Conservation (phyloP, 2,797 vertebrate genomes). For the Percopsis omiscomaycus region DNA sequence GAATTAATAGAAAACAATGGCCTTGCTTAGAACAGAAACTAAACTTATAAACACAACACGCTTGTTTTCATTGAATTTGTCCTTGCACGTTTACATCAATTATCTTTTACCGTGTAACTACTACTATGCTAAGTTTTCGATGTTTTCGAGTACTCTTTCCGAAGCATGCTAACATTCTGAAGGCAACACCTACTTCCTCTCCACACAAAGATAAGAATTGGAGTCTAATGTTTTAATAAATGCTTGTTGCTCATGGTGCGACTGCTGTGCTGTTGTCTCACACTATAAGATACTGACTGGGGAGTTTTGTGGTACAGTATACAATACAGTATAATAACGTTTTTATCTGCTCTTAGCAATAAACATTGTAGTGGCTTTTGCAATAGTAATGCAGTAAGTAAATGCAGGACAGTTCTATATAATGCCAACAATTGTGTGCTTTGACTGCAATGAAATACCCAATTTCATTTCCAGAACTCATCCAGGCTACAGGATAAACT, state of each 20-base stretch:
- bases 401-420: background rate
- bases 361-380: background rate
- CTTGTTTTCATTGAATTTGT: no score
- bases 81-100: no score
- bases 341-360: background rate
- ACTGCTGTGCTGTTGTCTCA: constrained; percentile 21
- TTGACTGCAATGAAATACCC: background rate
- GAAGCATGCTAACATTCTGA: background rate
- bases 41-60: no score
- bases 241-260: constrained; percentile 1
- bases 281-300: background rate
- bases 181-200: background rate
- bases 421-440: background rate
- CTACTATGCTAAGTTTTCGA: no score
- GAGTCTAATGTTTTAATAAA: background rate
- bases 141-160: no score
- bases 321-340: background rate
- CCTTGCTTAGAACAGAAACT: no score
- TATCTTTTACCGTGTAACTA: no score
- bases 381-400: background rate
- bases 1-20: no score
- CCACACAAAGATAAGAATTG: no score
- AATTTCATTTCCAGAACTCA: background rate
- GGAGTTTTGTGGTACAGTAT: background rate
- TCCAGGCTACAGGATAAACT: background rate